Percentiles rank a stretch among this genome's conserved stretches.
Conservation (phyloP, 1,140 invertebrate genomes). For the Leptinotarsa lineolata region DNA sequence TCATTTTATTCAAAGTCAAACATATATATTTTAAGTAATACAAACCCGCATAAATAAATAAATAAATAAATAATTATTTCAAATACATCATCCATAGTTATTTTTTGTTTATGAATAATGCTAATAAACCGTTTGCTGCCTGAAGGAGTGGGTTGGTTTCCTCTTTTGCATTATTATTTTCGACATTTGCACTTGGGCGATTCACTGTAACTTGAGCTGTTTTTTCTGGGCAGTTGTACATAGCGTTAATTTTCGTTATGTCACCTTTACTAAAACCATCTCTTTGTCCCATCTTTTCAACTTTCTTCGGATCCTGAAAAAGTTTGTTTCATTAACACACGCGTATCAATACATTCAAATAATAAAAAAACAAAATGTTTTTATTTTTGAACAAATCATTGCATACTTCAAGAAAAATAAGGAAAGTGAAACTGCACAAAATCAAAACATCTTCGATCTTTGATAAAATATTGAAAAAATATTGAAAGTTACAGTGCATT, state of each 20-base stretch:
- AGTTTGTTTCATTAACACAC: too few species aligned
- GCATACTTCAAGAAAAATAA: too few species aligned
- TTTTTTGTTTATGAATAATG: conserved; percentile 33
- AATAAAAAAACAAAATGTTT: too few species aligned
- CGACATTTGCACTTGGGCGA: neutral
- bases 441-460: too few species aligned
- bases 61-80: neutral
- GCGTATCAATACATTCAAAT: too few species aligned
- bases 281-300: conserved; percentile 65
- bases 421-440: too few species aligned
- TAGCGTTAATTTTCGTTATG: conserved; percentile 72
- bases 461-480: too few species aligned
- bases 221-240: conserved; percentile 69
- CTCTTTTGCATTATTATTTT: conserved; percentile 17
- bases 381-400: too few species aligned
- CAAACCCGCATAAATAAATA: neutral
- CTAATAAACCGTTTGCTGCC: conserved; percentile 30
- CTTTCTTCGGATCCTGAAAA: conserved; percentile 40
- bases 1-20: too few species aligned
- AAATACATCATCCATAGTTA: neutral
- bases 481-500: too few species aligned
- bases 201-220: conserved; percentile 27
- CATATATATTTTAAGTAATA: too few species aligned
- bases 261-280: conserved; percentile 74
- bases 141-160: conserved; percentile 31